These are phyloP conservation scores for Sciurus niger DNA, from an alignment of 2,113 vertebrate species.

Conservation along the genomic window DNA sequence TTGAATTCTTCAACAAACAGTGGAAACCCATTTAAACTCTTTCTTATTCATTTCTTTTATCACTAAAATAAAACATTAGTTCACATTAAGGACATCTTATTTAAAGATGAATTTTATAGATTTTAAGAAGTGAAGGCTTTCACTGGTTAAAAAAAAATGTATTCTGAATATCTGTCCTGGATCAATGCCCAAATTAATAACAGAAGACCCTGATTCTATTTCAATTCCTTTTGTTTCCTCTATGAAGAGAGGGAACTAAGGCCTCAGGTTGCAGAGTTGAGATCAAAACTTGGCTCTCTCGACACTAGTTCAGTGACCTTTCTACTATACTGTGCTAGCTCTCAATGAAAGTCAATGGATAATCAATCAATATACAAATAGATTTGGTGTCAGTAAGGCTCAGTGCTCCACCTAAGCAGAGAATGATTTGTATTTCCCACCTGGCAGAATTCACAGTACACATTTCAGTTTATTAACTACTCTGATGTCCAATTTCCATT, in stretches of 20 bases:
- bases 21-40: conserved; percentile 61
- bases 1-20: conserved; percentile 76
- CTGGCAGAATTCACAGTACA: neutral
- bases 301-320: neutral
- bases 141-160: neutral
- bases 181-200: conserved; percentile 38
- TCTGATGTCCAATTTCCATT: neutral
- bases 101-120: conserved; percentile 73
- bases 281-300: conserved; percentile 35
- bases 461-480: neutral
- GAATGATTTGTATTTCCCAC: conserved; percentile 36
- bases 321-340: neutral
- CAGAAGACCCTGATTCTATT: conserved; percentile 34
- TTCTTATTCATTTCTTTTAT: conserved; percentile 67
- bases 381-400: conserved; percentile 19
- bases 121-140: conserved; percentile 71
- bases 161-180: conserved; percentile 54
- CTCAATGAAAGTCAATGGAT: conserved; percentile 52
- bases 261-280: neutral
- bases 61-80: conserved; percentile 73
- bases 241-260: neutral
- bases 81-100: conserved; percentile 74
- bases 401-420: neutral
- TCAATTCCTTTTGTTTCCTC: conserved; percentile 40
- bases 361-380: conserved; percentile 9